Conservation (phyloP, 2,797 vertebrate genomes). For the Pantherophis alleghaniensis region DNA sequence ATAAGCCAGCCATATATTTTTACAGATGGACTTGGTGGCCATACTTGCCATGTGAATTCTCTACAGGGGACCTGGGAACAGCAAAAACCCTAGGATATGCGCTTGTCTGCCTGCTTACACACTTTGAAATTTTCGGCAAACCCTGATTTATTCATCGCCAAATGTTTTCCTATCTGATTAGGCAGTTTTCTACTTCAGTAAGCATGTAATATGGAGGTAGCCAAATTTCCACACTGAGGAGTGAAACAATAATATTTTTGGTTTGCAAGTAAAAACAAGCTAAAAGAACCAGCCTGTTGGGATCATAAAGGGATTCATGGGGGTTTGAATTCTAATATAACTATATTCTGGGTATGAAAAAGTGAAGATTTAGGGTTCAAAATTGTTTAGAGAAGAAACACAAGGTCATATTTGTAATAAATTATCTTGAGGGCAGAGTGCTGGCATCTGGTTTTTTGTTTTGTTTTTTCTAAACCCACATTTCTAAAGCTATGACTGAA, state of each 20-base stretch:
- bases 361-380: slow-evolving; percentile 45
- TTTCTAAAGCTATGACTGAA: slow-evolving; percentile 29
- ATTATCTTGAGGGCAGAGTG: slow-evolving; percentile 54
- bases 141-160: slow-evolving; percentile 72
- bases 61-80: slow-evolving; percentile 71
- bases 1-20: slow-evolving; percentile 71
- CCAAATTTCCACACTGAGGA: slow-evolving; percentile 72
- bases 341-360: slow-evolving; percentile 50
- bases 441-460: slow-evolving; percentile 50
- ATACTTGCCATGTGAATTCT: slow-evolving; percentile 69
- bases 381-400: slow-evolving; percentile 70
- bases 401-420: slow-evolving; percentile 60
- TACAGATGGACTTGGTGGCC: slow-evolving; percentile 74
- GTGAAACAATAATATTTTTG: slow-evolving; percentile 80
- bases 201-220: slow-evolving; percentile 75
- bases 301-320: slow-evolving; percentile 70
- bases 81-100: slow-evolving; percentile 69
- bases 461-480: slow-evolving; percentile 41
- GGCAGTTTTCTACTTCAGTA: slow-evolving; percentile 78
- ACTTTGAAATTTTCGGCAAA: slow-evolving; percentile 76
- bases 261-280: slow-evolving; percentile 78
- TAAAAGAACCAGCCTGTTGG: slow-evolving; percentile 63
- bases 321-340: slow-evolving; percentile 66
- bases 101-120: slow-evolving; percentile 70
- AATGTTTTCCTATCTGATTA: slow-evolving; percentile 83